Evolutionary conservation across 2,888 invertebrate genomes (phyloP).

Genomic region (Drosophila dives): DNA sequence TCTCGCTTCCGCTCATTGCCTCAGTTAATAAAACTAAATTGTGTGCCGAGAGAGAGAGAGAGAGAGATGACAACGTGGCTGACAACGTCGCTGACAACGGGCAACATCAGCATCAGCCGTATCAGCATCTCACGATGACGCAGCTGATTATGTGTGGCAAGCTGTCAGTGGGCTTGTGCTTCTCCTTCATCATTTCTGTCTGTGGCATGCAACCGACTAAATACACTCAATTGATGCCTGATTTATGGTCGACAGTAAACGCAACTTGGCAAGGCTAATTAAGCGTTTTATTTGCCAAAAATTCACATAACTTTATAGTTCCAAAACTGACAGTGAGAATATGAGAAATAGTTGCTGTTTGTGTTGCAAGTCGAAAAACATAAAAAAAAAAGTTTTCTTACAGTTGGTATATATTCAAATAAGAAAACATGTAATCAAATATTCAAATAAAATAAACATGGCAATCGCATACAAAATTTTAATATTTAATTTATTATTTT

Average conservation of each 20-base stretch:
- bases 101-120: conserved; percentile 6
- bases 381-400: conserved; percentile 31
- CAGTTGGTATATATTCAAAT: not conserved
- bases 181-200: not conserved
- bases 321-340: conserved; percentile 15
- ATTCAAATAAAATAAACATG: not conserved
- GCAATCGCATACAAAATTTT: not conserved
- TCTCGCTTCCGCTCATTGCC: conserved; percentile 23
- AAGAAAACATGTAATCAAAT: not conserved
- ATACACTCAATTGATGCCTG: conserved; percentile 27
- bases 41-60: conserved; percentile 67
- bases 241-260: conserved; percentile 13
- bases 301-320: conserved; percentile 1
- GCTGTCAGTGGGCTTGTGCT: not conserved
- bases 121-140: conserved; percentile 30
- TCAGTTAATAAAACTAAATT: conserved; percentile 77
- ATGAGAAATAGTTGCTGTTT: conserved; percentile 32
- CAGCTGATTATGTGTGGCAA: conserved; percentile 20
- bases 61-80: conserved; percentile 59
- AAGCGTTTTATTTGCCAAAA: conserved; percentile 21
- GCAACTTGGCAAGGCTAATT: conserved; percentile 32
- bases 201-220: conserved; percentile 3
- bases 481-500: not conserved
- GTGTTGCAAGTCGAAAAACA: conserved; percentile 7
- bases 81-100: conserved; percentile 40